phyloP scores from a whole-genome alignment of 2,888 invertebrate genomes.

The Megaustenia siamemsis region DNA sequence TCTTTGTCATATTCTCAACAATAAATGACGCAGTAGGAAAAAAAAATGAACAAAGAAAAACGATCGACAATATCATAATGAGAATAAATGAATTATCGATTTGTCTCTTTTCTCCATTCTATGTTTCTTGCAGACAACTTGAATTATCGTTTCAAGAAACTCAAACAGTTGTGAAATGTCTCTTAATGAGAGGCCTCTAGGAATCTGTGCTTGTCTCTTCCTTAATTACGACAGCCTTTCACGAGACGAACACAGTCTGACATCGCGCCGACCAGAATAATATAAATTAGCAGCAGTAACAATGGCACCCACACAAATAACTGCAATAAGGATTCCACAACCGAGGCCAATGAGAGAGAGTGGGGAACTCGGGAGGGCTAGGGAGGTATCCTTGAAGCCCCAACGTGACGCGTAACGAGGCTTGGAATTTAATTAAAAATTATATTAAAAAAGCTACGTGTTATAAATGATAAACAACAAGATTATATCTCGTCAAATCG shows the following conservation, averaged over 20 bases:
- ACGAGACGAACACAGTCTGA: neutral
- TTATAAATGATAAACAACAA: too few relatives aligned
- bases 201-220: neutral
- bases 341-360: too few relatives aligned
- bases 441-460: too few relatives aligned
- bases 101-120: neutral
- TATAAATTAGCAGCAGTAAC: too few relatives aligned
- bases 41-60: neutral
- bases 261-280: neutral
- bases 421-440: too few relatives aligned
- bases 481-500: too few relatives aligned
- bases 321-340: too few relatives aligned
- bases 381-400: too few relatives aligned
- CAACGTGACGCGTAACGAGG: too few relatives aligned
- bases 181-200: constrained; percentile 15
- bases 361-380: too few relatives aligned
- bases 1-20: neutral
- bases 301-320: too few relatives aligned
- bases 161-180: neutral
- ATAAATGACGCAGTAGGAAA: neutral
- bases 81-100: neutral
- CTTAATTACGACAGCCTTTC: neutral
- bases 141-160: neutral
- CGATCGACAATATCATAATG: neutral
- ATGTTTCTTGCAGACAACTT: neutral